A percentile compares a stretch with the other conserved stretches of the same genome.
These are phyloP conservation scores for Spea hammondii DNA, from an alignment of 2,797 vertebrate genomes.

Conservation along the genomic window DNA sequence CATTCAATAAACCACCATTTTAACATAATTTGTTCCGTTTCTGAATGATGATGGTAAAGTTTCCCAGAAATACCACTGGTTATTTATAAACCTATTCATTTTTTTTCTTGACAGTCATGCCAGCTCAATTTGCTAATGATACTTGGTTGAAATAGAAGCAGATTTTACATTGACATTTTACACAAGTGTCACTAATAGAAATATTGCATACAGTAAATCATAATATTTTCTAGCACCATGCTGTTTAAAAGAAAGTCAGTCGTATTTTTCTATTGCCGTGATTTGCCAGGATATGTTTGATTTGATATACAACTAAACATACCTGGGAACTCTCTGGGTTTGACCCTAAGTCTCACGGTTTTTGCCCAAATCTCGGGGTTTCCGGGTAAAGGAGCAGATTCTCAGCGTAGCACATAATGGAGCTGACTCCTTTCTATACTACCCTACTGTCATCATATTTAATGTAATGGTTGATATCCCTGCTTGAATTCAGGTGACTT, in stretches of 20 bases:
- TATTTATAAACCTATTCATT: slow-evolving; percentile 16
- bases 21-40: slow-evolving; percentile 11
- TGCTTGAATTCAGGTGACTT: no score
- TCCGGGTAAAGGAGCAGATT: no score
- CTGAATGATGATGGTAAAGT: neutral
- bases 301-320: slow-evolving; percentile 19
- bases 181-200: slow-evolving; percentile 9
- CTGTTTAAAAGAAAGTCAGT: neutral
- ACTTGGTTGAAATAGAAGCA: neutral
- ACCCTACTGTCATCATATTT: no score
- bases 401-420: no score
- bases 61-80: neutral
- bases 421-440: no score
- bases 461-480: no score
- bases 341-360: no score
- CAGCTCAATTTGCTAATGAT: neutral
- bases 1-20: neutral
- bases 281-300: slow-evolving; percentile 7
- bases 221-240: slow-evolving; percentile 4
- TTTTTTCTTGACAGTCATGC: neutral
- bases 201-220: slow-evolving; percentile 16
- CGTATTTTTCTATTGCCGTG: neutral
- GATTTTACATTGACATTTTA: slow-evolving; percentile 7
- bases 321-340: neutral
- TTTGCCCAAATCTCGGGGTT: no score